Evolutionary conservation across 2,113 vertebrate genomes (phyloP).

Genomic region (Pseudolaguvia tuberculata): DNA sequence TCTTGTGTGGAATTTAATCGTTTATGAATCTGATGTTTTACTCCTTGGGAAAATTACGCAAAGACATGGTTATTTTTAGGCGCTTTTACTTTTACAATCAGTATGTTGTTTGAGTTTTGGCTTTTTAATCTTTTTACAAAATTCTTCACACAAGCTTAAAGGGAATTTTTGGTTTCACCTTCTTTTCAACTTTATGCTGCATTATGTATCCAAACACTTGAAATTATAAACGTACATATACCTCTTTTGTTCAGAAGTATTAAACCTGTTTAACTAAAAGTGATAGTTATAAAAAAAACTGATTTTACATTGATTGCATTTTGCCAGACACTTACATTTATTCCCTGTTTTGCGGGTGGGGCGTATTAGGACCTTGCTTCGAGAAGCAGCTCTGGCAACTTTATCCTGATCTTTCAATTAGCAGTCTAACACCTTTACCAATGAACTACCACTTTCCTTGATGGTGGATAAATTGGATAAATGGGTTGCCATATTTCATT

Average conservation of each 20-base stretch:
- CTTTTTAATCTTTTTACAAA: neutral
- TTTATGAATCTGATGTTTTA: neutral
- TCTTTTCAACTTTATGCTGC: neutral
- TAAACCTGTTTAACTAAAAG: constrained; percentile 15
- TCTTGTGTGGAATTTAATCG: constrained; percentile 18
- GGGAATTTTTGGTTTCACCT: neutral
- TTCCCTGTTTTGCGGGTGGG: too few species aligned
- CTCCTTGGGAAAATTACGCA: constrained; percentile 2
- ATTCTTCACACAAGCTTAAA: neutral
- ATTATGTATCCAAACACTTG: neutral
- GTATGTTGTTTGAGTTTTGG: neutral
- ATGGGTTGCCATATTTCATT: too few species aligned
- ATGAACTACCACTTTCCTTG: too few species aligned
- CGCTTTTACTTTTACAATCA: constrained; percentile 11
- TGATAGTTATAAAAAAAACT: constrained; percentile 8
- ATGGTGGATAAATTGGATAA: too few species aligned
- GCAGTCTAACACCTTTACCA: too few species aligned
- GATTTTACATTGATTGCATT: neutral
- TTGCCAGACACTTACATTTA: too few species aligned
- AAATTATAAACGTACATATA: neutral
- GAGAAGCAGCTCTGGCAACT: too few species aligned
- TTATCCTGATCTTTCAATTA: too few species aligned
- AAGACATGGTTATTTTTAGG: neutral
- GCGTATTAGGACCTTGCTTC: too few species aligned
- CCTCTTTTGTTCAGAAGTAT: neutral